Evolutionary conservation across 2,797 vertebrate genomes (phyloP), one percentile per base, ranked within the genome.

Genomic region (Tolypeutes matacus): DNA sequence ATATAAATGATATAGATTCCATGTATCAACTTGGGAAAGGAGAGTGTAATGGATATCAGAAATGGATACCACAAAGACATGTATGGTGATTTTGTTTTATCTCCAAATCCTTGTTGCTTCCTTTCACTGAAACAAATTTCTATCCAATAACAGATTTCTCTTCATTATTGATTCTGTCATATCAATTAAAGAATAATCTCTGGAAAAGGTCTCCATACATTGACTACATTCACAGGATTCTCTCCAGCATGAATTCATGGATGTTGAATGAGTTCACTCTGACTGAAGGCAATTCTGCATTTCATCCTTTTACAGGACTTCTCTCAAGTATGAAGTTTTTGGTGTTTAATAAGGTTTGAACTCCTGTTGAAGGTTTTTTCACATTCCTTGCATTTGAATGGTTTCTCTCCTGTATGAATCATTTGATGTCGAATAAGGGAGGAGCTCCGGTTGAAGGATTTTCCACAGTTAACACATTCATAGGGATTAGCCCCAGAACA

Each of bases 281-380:
- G 56, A 90, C 27, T 65, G 6, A 86, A 85, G 27, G 2, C 49
- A 73, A 70, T 82, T n/a, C 20, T 83, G 29, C 10, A 42, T 64
- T 95, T 70, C 27, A 82, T 86, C 13, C 72, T 75, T 21, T 76
- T 31, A 92, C 1, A 90, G 34, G 15, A 46, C 51, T 90, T 93
- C 58, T 53, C 49, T 65, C 6, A 27, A 86, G 15, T 65, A 88
- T 97, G 95, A 91, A 91, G 49, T 80, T 93, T 96, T 75, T 96
- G 96, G 81, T 97, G 94, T 90, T 95, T 90, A 84, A 27, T 25
- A 75, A 96, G 94, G 34, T 69, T 96, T 94, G 96, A 94, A 75
- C 29, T 81, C 76, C 94, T 86, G n/a, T n/a, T n/a, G n/a, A n/a
- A n/a, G n/a, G n/a, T n/a, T n/a, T n/a, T n/a, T n/a, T n/a, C n/a